A percentile compares a stretch with the other conserved stretches of the same genome.
These are phyloP conservation scores for Calosoma granatense DNA, from an alignment of 1,140 invertebrate species.

Conservation along the genomic window DNA sequence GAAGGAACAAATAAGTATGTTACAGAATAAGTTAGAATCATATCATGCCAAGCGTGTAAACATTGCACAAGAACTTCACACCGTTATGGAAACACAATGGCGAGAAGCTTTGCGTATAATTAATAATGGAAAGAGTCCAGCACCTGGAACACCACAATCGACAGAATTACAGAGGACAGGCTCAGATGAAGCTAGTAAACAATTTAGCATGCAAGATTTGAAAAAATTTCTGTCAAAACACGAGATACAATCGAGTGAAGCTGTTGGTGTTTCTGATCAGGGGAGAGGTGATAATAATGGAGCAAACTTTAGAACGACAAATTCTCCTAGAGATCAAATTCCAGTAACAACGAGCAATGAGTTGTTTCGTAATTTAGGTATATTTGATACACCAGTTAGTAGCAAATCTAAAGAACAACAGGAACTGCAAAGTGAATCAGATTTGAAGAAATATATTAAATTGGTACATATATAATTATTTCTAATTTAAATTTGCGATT, in stretches of 20 bases:
- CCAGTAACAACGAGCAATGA: not conserved
- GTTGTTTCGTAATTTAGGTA: not conserved
- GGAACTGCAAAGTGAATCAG: conserved; percentile 15
- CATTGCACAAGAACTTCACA: conserved; percentile 61
- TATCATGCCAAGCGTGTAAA: conserved; percentile 45
- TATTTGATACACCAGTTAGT: conserved; percentile 3
- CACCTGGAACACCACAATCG: conserved; percentile 14
- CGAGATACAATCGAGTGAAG: not conserved
- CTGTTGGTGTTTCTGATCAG: not conserved
- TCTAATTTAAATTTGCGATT: no score
- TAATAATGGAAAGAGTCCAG: conserved; percentile 28
- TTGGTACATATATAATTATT: conserved; percentile 19
- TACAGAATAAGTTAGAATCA: conserved; percentile 47
- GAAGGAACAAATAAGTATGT: conserved; percentile 47
- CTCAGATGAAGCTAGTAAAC: not conserved
- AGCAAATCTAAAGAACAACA: not conserved
- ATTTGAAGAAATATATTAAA: conserved; percentile 25
- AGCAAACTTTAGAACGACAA: not conserved
- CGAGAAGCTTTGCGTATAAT: conserved; percentile 63
- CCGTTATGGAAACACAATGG: conserved; percentile 71
- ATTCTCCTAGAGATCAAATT: not conserved
- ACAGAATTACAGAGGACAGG: not conserved
- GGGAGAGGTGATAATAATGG: not conserved
- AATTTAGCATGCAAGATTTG: conserved; percentile 19
- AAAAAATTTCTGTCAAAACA: conserved; percentile 20